These are phyloP conservation scores for Speoplatyrhinus poulsoni DNA, from an alignment of 2,113 vertebrate species.

Conservation along the genomic window DNA sequence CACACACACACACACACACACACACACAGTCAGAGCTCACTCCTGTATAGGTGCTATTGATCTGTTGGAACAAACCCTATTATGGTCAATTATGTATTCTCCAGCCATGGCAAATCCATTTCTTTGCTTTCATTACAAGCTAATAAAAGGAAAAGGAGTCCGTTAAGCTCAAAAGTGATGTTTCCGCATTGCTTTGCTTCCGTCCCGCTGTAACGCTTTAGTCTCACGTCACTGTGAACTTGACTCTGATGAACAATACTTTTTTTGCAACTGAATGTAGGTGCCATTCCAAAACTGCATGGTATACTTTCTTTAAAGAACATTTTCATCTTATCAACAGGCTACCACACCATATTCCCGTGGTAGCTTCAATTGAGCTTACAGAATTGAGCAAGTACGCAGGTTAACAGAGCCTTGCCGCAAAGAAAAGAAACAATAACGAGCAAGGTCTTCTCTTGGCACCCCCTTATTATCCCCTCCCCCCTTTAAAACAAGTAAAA, in stretches of 20 bases:
- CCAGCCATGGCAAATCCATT: constrained; percentile 69
- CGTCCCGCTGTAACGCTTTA: constrained; percentile 41
- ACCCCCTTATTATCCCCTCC: constrained; percentile 40
- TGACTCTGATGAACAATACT: constrained; percentile 1
- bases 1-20: constrained; percentile 42
- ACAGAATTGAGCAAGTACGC: not conserved
- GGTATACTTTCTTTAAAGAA: constrained; percentile 4
- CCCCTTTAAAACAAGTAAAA: constrained; percentile 50
- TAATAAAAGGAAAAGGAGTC: constrained; percentile 65
- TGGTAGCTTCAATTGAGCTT: constrained; percentile 6
- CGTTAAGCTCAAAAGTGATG: constrained; percentile 63
- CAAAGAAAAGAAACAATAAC: constrained; percentile 62
- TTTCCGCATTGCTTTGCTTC: constrained; percentile 66
- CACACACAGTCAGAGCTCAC: constrained; percentile 47
- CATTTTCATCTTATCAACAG: not conserved
- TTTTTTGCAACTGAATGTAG: too few relatives aligned
- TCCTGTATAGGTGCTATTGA: constrained; percentile 67
- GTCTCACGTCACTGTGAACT: constrained; percentile 46
- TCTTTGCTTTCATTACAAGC: constrained; percentile 62
- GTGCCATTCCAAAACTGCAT: not conserved
- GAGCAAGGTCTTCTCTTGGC: constrained; percentile 41
- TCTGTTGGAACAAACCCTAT: constrained; percentile 73
- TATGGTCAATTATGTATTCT: constrained; percentile 69
- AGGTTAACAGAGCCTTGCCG: constrained; percentile 15
- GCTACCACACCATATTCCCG: not conserved